Percentiles rank a stretch among this genome's conserved stretches.
phyloP scores from a whole-genome alignment of 2,888 invertebrate species.

The Aphidius colemani region DNA sequence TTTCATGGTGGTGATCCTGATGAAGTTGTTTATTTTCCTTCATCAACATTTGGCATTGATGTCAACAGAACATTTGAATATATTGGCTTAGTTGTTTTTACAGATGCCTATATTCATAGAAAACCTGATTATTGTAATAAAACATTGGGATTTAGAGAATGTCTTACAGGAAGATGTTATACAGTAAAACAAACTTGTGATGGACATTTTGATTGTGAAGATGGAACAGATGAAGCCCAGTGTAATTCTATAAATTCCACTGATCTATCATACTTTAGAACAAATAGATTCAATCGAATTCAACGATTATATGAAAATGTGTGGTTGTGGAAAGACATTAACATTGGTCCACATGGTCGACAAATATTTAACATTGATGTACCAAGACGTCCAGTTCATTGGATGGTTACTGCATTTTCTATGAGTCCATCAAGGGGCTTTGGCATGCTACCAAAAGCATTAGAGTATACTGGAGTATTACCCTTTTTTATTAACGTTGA shows the following conservation, averaged over 20 bases:
- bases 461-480: slow-evolving; percentile 86
- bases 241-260: slow-evolving; percentile 73
- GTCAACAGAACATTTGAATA: slow-evolving; percentile 93
- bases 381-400: slow-evolving; percentile 83
- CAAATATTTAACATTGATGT: slow-evolving; percentile 85
- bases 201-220: slow-evolving; percentile 76
- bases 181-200: slow-evolving; percentile 78
- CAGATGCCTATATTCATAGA: slow-evolving; percentile 80
- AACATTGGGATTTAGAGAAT: slow-evolving; percentile 76
- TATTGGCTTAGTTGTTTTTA: slow-evolving; percentile 86
- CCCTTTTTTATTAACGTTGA: slow-evolving; percentile 96
- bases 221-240: slow-evolving; percentile 82
- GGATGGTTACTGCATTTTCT: slow-evolving; percentile 92
- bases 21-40: slow-evolving; percentile 83
- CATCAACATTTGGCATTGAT: slow-evolving; percentile 90
- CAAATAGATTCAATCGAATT: slow-evolving; percentile 84
- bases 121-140: slow-evolving; percentile 73
- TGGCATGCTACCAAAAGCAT: slow-evolving; percentile 80
- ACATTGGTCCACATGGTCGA: slow-evolving; percentile 89
- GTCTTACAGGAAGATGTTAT: slow-evolving; percentile 83
- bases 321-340: slow-evolving; percentile 94
- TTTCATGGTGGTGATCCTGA: slow-evolving; percentile 86
- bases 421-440: slow-evolving; percentile 86
- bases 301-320: slow-evolving; percentile 91
- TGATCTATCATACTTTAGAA: slow-evolving; percentile 75